Conservation (phyloP, 2,888 invertebrate genomes). For the Eristalis arbustorum region DNA sequence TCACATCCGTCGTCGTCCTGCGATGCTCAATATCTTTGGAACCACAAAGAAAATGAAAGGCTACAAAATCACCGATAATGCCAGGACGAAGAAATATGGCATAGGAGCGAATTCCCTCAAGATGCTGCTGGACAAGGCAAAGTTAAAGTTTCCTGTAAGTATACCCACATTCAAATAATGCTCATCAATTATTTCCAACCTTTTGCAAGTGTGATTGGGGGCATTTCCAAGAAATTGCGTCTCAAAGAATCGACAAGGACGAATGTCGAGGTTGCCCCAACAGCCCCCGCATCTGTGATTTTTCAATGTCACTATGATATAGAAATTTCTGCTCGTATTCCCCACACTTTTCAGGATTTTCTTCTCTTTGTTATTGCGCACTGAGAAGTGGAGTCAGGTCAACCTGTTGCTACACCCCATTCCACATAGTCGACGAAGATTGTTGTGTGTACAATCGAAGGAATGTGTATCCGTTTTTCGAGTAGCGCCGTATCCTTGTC, state of each 20-base stretch:
- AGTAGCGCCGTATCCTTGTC: slow-evolving; percentile 48
- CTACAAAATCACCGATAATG: slow-evolving; percentile 79
- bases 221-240: slow-evolving; percentile 44
- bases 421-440: slow-evolving; percentile 17
- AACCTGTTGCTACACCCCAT: slow-evolving; percentile 57
- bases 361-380: slow-evolving; percentile 61
- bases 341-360: background rate
- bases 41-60: slow-evolving; percentile 75
- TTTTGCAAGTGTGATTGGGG: background rate
- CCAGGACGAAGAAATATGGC: slow-evolving; percentile 77
- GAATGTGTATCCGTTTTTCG: slow-evolving; percentile 41
- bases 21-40: slow-evolving; percentile 58
- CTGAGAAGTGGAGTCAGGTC: slow-evolving; percentile 29
- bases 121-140: slow-evolving; percentile 77
- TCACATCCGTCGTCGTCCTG: slow-evolving; percentile 33
- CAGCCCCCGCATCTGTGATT: slow-evolving; percentile 62
- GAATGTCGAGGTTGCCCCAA: slow-evolving; percentile 34
- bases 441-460: slow-evolving; percentile 1
- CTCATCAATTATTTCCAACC: background rate
- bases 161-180: slow-evolving; percentile 7
- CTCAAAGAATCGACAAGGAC: slow-evolving; percentile 61
- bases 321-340: slow-evolving; percentile 44
- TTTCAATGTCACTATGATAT: slow-evolving; percentile 75
- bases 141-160: slow-evolving; percentile 79
- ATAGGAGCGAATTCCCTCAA: slow-evolving; percentile 78